A percentile compares a stretch with the other conserved stretches of the same genome.
These are phyloP conservation scores for Liposcelis brunnea DNA, from an alignment of 2,888 invertebrate genomes.

Conservation along the genomic window DNA sequence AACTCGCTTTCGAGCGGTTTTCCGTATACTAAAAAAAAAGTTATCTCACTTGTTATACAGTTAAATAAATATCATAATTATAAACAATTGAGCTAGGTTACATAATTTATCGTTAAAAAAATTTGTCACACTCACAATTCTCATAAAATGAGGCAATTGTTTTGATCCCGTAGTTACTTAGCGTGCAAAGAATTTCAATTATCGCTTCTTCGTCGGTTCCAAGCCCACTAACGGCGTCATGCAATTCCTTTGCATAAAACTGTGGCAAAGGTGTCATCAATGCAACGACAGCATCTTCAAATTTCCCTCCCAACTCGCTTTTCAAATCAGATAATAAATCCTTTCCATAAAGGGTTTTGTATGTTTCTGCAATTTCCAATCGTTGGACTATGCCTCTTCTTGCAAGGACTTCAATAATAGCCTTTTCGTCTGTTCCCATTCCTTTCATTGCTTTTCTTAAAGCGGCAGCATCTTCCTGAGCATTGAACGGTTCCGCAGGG, in stretches of 20 bases:
- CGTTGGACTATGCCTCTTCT: conserved; percentile 80
- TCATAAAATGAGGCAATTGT: conserved; percentile 74
- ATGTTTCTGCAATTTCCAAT: conserved; percentile 74
- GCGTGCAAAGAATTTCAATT: conserved; percentile 80
- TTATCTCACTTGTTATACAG: background rate
- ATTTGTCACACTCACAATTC: conserved; percentile 38
- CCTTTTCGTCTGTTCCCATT: conserved; percentile 79
- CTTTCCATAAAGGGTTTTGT: conserved; percentile 84
- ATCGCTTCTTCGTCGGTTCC: conserved; percentile 85
- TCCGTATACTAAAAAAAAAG: conserved; percentile 45
- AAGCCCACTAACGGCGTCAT: conserved; percentile 68
- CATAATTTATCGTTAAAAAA: background rate
- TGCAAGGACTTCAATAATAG: conserved; percentile 78
- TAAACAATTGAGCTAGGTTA: conserved; percentile 3
- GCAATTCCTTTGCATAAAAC: conserved; percentile 79
- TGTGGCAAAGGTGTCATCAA: conserved; percentile 79
- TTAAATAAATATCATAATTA: background rate
- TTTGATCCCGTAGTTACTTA: conserved; percentile 76
- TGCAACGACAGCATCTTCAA: conserved; percentile 79
- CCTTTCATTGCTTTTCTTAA: conserved; percentile 86
- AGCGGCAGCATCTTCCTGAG: conserved; percentile 65
- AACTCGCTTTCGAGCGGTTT: conserved; percentile 69
- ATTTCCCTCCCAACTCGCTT: conserved; percentile 74
- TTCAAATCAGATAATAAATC: conserved; percentile 69
- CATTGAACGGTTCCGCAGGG: conserved; percentile 72